These are phyloP conservation scores for Hestina assimilis DNA, from an alignment of 1,140 invertebrate species.

Conservation along the genomic window DNA sequence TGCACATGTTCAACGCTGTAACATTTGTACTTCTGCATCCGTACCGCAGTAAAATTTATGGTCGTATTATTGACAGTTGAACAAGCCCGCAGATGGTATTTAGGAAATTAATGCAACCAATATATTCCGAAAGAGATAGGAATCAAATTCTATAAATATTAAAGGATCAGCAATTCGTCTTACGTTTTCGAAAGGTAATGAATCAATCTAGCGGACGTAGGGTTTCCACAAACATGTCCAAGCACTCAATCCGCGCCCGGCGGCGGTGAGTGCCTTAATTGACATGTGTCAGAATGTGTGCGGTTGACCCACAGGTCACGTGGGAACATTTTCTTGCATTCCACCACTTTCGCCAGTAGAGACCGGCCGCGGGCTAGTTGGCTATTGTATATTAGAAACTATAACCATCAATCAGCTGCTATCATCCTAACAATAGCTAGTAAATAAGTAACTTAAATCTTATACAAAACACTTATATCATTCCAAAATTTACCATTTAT, in stretches of 20 bases:
- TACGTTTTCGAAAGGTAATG: slow-evolving; percentile 54
- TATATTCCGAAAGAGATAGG: slow-evolving; percentile 28
- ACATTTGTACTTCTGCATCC: slow-evolving; percentile 30
- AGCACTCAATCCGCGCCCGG: slow-evolving; percentile 66
- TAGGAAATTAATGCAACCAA: slow-evolving; percentile 27
- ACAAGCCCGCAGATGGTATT: slow-evolving; percentile 23
- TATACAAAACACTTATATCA: background rate
- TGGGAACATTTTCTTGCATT: slow-evolving; percentile 67
- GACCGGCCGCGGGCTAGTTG: slow-evolving; percentile 26
- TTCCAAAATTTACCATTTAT: background rate
- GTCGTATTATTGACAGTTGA: slow-evolving; percentile 19
- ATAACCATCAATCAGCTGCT: slow-evolving; percentile 21
- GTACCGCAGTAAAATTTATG: slow-evolving; percentile 23
- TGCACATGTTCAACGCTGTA: slow-evolving; percentile 21
- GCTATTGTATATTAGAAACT: slow-evolving; percentile 25
- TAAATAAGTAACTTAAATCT: background rate
- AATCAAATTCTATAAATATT: slow-evolving; percentile 26
- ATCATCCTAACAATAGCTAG: slow-evolving; percentile 20
- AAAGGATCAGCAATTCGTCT: slow-evolving; percentile 47
- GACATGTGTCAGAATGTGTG: slow-evolving; percentile 74
- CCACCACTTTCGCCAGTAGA: slow-evolving; percentile 64
- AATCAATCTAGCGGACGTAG: slow-evolving; percentile 64
- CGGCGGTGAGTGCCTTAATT: slow-evolving; percentile 68
- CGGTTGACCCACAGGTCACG: slow-evolving; percentile 68
- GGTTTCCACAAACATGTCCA: slow-evolving; percentile 73